Conservation (phyloP, 1,140 invertebrate species). For the Bombus difficillimus region DNA sequence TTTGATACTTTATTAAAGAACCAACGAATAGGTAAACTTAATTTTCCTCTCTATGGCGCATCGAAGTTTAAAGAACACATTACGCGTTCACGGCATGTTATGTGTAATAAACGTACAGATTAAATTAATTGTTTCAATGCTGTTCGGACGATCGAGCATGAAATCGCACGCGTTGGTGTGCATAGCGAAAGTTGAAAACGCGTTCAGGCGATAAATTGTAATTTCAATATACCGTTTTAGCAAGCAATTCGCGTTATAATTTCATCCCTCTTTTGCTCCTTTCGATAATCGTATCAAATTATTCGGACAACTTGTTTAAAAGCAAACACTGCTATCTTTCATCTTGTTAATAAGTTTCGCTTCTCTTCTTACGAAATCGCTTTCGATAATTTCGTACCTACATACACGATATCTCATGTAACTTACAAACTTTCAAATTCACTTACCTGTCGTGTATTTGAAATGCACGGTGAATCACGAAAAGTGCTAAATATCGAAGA, state of each 20-base stretch:
- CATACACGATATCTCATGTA: too few species aligned
- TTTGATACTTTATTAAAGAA: not conserved
- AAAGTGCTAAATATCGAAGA: too few species aligned
- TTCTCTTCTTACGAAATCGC: too few species aligned
- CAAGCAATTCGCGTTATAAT: conserved; percentile 10
- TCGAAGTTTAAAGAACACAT: not conserved
- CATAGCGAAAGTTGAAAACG: conserved; percentile 36
- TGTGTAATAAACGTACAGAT: conserved; percentile 8
- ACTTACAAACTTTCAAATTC: too few species aligned
- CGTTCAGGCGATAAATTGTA: conserved; percentile 21
- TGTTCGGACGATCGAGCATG: conserved; percentile 29
- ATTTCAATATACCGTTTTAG: conserved; percentile 10
- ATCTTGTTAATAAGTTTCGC: not conserved
- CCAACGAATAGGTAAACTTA: not conserved
- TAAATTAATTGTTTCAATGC: conserved; percentile 33
- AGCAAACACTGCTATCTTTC: not conserved
- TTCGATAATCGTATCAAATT: not conserved
- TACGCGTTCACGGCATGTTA: not conserved
- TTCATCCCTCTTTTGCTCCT: not conserved
- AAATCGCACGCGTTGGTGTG: conserved; percentile 25
- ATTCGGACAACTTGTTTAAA: not conserved
- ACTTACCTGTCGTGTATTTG: too few species aligned
- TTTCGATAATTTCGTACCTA: too few species aligned
- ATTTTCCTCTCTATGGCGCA: not conserved
- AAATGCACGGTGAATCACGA: too few species aligned